These are phyloP conservation scores for Melanerpes formicivorus DNA, from an alignment of 2,113 vertebrate species.

Conservation along the genomic window DNA sequence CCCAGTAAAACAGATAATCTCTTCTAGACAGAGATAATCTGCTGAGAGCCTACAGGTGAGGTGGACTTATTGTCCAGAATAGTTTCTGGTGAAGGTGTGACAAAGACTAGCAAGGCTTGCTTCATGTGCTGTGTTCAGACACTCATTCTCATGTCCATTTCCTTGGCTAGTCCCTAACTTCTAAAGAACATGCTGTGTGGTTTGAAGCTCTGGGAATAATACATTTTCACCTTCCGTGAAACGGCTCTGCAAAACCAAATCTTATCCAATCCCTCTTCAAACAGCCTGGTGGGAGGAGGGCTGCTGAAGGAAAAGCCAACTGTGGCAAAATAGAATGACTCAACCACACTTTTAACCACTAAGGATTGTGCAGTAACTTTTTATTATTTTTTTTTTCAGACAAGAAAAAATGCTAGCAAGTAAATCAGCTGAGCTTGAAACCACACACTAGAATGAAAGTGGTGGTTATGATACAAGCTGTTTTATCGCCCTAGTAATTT, in stretches of 20 bases:
- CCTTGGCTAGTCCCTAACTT: background rate
- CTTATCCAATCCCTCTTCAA: background rate
- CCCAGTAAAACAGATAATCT: background rate
- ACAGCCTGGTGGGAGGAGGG: background rate
- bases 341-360: conserved; percentile 2
- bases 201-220: background rate
- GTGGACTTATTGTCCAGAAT: background rate
- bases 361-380: background rate
- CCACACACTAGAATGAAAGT: conserved; percentile 49
- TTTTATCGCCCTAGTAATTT: conserved; percentile 62
- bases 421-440: conserved; percentile 59
- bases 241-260: background rate
- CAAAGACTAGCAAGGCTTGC: background rate
- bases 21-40: background rate
- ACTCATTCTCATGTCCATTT: background rate
- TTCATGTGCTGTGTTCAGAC: background rate
- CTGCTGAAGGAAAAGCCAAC: background rate
- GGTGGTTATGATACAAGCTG: conserved; percentile 49
- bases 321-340: conserved; percentile 26
- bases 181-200: background rate
- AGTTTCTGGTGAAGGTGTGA: background rate
- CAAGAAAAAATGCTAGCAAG: conserved; percentile 48
- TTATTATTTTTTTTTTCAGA: background rate
- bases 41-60: background rate
- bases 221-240: background rate